Conservation (phyloP, 2,888 invertebrate species). For the Hemistola chrysoprasaria region DNA sequence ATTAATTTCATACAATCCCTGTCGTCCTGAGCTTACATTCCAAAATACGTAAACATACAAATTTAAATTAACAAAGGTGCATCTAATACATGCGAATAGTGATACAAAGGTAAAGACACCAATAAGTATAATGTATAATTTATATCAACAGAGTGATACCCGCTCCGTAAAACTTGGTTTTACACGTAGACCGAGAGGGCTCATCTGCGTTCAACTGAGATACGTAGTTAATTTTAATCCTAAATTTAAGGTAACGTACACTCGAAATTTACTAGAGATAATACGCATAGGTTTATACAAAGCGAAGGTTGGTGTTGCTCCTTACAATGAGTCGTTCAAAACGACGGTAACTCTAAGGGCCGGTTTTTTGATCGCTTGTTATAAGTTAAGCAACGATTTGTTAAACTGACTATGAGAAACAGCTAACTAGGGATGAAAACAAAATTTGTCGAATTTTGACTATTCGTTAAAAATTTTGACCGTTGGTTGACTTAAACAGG, state of each 20-base stretch:
- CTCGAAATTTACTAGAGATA: constrained; percentile 45
- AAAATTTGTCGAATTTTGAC: no score
- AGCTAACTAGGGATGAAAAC: no score
- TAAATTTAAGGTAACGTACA: constrained; percentile 46
- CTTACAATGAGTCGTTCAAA: constrained; percentile 64
- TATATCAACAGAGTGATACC: constrained; percentile 32
- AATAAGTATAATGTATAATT: constrained; percentile 31
- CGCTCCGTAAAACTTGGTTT: constrained; percentile 40
- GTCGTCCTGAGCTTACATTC: constrained; percentile 56
- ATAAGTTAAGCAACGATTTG: no score
- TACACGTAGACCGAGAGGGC: constrained; percentile 30
- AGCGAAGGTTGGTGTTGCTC: constrained; percentile 70
- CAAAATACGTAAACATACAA: constrained; percentile 70
- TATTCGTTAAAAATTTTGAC: no score
- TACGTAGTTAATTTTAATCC: constrained; percentile 35
- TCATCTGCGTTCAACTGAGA: constrained; percentile 28
- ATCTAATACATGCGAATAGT: constrained; percentile 65
- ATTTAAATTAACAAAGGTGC: constrained; percentile 64
- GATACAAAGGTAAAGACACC: constrained; percentile 52
- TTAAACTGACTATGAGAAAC: no score
- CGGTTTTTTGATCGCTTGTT: no score
- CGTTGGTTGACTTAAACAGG: no score
- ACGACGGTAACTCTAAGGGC: constrained; percentile 70
- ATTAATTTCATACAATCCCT: constrained; percentile 50
- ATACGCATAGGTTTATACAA: constrained; percentile 59